A percentile compares a stretch with the other conserved stretches of the same genome.
Conservation (phyloP, 2,797 vertebrate genomes). For the Rhynchonycteris naso region DNA sequence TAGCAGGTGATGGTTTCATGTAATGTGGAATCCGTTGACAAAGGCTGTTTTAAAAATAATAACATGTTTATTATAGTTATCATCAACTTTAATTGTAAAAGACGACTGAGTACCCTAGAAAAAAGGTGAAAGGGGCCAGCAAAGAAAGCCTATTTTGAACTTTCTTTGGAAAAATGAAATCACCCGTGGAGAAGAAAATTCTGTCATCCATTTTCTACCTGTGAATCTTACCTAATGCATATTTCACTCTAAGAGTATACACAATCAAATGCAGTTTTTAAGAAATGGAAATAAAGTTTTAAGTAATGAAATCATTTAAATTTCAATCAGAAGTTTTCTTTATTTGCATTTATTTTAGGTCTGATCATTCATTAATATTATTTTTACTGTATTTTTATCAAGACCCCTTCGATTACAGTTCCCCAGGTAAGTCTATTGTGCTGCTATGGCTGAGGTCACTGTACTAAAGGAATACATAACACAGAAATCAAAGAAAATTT, state of each 20-base stretch:
- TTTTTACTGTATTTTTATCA: not conserved
- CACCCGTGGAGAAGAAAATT: not conserved
- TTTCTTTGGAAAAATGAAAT: not conserved
- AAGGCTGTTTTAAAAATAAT: not conserved
- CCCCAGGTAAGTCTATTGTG: not conserved
- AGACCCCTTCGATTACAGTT: not conserved
- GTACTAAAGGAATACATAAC: not conserved
- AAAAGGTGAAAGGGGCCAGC: not conserved
- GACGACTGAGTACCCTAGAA: not conserved
- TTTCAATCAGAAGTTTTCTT: constrained; percentile 2
- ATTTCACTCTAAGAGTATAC: not conserved
- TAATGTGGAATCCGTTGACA: not conserved
- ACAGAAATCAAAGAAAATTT: not conserved
- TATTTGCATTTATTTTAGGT: constrained; percentile 1
- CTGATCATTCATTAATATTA: not conserved
- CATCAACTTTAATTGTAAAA: not conserved
- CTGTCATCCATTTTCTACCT: not conserved
- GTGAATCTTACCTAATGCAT: not conserved
- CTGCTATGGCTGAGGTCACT: not conserved
- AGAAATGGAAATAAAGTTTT: not conserved
- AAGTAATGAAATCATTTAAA: not conserved
- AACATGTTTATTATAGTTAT: not conserved
- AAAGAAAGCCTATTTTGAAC: not conserved
- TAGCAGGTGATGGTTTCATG: not conserved
- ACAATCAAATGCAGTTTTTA: constrained; percentile 26